Base-by-base conservation (phyloP, 1,140 invertebrate genomes). In the Bombus superbus region DNA sequence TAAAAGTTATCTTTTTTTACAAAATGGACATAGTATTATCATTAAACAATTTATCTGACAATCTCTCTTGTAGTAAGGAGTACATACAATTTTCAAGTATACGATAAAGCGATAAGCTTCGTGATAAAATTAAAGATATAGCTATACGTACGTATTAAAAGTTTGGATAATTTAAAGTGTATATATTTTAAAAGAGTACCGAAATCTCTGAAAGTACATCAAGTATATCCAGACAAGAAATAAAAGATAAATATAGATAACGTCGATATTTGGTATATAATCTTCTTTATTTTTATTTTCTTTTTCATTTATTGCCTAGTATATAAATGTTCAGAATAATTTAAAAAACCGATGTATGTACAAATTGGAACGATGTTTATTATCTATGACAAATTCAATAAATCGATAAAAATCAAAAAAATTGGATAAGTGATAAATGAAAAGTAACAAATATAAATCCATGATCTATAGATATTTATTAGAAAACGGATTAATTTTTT, bases 41-140 rank as follows among this genome's bases (percentile, higher is more conserved):
- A 11, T 22, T 76, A 22, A 32, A 28, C 66, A 25, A 57, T 87
- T 86, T 90, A 91, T 91, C 89, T 90, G 72, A 83, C 88, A 86
- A 90, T 86, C 28, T 22, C 76, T 64, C 4, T 32, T 28, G n/a
- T 9, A n/a, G 5, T 28, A n/a, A 81, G 66, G 44, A 69, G 9
- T 35, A 28, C 28, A 10, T 44, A 66, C 75, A 35, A 68, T 53
- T 68, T 15, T 83, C 11, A 28, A 83, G 11, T 78, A 59, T 18
- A 22, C 59, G 75, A 90, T 90, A 89, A 89, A 22, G 32, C 47
- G 71, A 81, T 86, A 73, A 82, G 64, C 35, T 32, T 25, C 38
- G 42, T 18, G 13, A 28, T 75, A 22, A 25, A 73, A 77, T 38
- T 40, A 64, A 18, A n/a, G 25, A 75, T 28, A 28, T 47, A 15